Base-by-base conservation (phyloP, 2,797 vertebrate species). In the Gadopsis bispinosus region DNA sequence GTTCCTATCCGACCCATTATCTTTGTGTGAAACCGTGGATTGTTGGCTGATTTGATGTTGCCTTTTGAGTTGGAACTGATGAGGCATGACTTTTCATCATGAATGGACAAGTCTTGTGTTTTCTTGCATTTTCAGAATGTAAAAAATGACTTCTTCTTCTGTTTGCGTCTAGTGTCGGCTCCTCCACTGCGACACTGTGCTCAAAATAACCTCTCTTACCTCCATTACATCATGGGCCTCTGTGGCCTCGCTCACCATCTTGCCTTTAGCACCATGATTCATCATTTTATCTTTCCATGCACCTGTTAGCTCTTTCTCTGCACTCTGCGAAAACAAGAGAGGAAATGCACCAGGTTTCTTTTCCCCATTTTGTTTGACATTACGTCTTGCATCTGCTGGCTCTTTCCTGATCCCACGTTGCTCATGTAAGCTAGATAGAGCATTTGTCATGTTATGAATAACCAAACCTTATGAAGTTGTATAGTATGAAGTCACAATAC, bases 121-220 rank as follows among this genome's bases (percentile, higher is more conserved):
- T 26, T 61, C n/a, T 39, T 73, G 47, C 37, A 12, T 47, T 35
- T 31, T 56, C 64, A 65, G 41, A 67, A 71, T 68, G 43, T 16
- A 12, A 29, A 67, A 47, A 63, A 43, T 1, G 22, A 35, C 11
- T 16, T 22, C 43, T 51, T 13, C n/a, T 2, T 53, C 43, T 48
- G 13, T 59, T 37, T 7, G 8, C 37, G 45, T 55, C 51, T 50
- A 13, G 20, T 8, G 48, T 63, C 13, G 26, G 7, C 50, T 70
- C 19, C 61, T 77, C 47, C 48, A 65, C 79, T 79, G 81, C 72
- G 45, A 79, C 72, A 70, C 53, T 63, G 22, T n/a, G 80, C 88
- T 77, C 66, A 79, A 86, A 91, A 89, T 91, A 89, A 77, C 58
- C 71, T 71, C 70, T 50, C 72, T 60, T 53, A 51, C 73, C 77